phyloP scores from a whole-genome alignment of 2,888 invertebrate genomes.

The Xestia rhomboidea region DNA sequence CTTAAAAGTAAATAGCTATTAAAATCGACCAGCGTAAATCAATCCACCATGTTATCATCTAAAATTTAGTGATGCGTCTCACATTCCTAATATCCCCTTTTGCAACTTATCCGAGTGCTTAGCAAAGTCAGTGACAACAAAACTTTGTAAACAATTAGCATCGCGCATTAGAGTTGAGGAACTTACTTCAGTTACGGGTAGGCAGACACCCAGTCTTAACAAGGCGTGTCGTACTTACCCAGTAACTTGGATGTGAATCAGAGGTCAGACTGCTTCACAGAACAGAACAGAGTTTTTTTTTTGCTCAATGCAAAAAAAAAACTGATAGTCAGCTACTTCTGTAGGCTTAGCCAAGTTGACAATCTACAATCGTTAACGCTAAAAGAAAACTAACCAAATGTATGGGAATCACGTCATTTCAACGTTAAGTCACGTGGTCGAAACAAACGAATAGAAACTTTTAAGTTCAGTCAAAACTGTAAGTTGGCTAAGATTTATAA shows the following conservation, averaged over 20 bases:
- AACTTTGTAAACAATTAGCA: slow-evolving; percentile 59
- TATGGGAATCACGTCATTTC: too few relatives aligned
- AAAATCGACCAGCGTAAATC: background rate
- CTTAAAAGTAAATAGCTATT: background rate
- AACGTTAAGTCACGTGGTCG: too few relatives aligned
- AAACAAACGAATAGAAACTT: too few relatives aligned
- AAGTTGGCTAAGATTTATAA: too few relatives aligned
- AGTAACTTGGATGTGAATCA: background rate
- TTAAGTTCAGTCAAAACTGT: too few relatives aligned
- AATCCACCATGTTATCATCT: background rate
- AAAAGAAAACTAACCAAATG: too few relatives aligned
- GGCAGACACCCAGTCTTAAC: background rate
- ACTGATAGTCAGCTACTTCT: too few relatives aligned
- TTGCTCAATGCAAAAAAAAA: background rate
- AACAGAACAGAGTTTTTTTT: too few relatives aligned
- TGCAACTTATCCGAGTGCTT: slow-evolving; percentile 38
- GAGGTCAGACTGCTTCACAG: too few relatives aligned
- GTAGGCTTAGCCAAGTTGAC: too few relatives aligned
- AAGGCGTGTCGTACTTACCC: background rate
- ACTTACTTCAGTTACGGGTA: slow-evolving; percentile 12
- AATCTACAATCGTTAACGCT: too few relatives aligned
- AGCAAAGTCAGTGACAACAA: slow-evolving; percentile 52
- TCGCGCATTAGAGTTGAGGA: slow-evolving; percentile 45
- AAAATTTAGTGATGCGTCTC: slow-evolving; percentile 47
- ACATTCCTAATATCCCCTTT: slow-evolving; percentile 42